A percentile compares a stretch with the other conserved stretches of the same genome.
Conservation (phyloP, 2,888 invertebrate species). For the Dicroscelio sp. region DNA sequence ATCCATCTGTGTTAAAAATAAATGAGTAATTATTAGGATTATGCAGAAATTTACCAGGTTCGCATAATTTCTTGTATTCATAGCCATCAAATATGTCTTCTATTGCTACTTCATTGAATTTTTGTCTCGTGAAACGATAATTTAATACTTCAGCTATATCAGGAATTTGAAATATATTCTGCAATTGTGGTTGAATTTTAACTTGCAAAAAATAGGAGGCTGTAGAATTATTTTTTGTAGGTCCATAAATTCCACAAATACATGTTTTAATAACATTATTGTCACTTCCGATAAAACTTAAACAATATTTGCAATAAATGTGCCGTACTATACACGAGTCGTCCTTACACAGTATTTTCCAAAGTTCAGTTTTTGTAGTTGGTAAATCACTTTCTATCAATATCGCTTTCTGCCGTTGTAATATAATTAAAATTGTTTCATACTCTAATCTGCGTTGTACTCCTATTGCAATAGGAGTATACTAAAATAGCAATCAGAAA, state of each 20-base stretch:
- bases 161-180: background rate
- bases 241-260: background rate
- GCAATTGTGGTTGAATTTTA: conserved; percentile 15
- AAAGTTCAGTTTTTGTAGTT: background rate
- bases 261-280: background rate
- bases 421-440: background rate
- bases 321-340: conserved; percentile 13
- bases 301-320: conserved; percentile 14
- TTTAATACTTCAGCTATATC: background rate
- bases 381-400: conserved; percentile 10
- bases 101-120: conserved; percentile 20
- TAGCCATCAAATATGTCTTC: conserved; percentile 56
- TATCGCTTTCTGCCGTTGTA: background rate
- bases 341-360: conserved; percentile 26
- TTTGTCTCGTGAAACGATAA: conserved; percentile 17
- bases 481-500: background rate
- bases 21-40: conserved; percentile 65
- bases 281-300: background rate
- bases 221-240: conserved; percentile 11
- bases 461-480: no score
- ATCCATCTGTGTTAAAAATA: conserved; percentile 62
- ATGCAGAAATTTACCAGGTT: conserved; percentile 32
- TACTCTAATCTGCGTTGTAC: conserved; percentile 11
- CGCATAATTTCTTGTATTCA: conserved; percentile 28
- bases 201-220: conserved; percentile 19